Conservation (phyloP, 1,140 invertebrate species). For the Charaxes varanes region DNA sequence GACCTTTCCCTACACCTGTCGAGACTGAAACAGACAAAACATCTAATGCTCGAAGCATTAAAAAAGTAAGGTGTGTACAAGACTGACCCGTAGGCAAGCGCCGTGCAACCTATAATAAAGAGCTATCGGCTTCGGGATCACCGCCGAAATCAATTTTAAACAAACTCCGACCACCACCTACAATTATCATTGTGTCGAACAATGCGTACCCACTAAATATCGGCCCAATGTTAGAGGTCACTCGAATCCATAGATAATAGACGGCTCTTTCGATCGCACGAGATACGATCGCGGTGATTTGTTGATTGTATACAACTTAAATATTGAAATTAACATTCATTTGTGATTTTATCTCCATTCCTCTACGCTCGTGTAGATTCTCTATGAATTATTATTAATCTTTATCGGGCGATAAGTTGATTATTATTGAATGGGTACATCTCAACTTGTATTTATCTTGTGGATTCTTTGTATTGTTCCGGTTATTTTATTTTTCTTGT, state of each 20-base stretch:
- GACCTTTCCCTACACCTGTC: too few relatives aligned
- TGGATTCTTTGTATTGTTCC: too few relatives aligned
- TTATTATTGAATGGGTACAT: too few relatives aligned
- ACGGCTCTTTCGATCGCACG: slow-evolving; percentile 51
- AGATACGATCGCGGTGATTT: slow-evolving; percentile 65
- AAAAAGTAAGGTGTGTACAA: too few relatives aligned
- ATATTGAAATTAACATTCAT: slow-evolving; percentile 68
- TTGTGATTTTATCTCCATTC: slow-evolving; percentile 51
- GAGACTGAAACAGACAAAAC: too few relatives aligned
- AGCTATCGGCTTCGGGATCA: slow-evolving; percentile 36
- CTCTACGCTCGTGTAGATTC: slow-evolving; percentile 11
- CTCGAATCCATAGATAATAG: slow-evolving; percentile 44
- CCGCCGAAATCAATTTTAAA: slow-evolving; percentile 69
- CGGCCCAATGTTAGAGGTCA: slow-evolving; percentile 54
- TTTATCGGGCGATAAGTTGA: slow-evolving; percentile 14
- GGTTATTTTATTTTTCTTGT: too few relatives aligned
- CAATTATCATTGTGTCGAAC: slow-evolving; percentile 58
- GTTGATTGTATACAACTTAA: slow-evolving; percentile 60
- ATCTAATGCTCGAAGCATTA: too few relatives aligned
- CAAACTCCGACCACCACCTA: slow-evolving; percentile 61
- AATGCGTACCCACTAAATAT: slow-evolving; percentile 50
- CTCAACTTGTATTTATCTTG: too few relatives aligned
- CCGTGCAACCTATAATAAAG: slow-evolving; percentile 51
- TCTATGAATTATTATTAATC: slow-evolving; percentile 23
- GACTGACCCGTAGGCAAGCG: slow-evolving; percentile 4